Base-by-base conservation (phyloP, 2,113 vertebrate species). In the Terrapene triunguis region DNA sequence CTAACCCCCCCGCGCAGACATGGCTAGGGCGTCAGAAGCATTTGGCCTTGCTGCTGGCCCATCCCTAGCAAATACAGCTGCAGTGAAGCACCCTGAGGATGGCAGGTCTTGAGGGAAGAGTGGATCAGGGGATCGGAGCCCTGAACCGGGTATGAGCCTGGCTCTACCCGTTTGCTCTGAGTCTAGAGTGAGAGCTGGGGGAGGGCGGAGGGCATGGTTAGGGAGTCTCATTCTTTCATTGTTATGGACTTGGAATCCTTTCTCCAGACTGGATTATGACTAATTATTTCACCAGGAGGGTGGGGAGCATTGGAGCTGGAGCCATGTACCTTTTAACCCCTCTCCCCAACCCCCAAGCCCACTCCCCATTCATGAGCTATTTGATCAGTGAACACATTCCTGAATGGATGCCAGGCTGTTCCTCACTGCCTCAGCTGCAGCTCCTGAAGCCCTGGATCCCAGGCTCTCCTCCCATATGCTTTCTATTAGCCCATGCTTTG, bases 371-470 rank as follows among this genome's bases (percentile, higher is more conserved):
- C 95, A 53, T 5, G 5, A 54, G 76, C 95, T 95, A 69, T 90
- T 94, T 96, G 89, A 82, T 92, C 79, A 79, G 89, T 95, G 93
- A 97, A 91, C 93, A 96, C 96, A 97, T 88, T 94, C 85, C 97
- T 97, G 97, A 97, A 96, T 17, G 79, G 87, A 57, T 14, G 95
- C 97, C 97, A 97, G 94, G 97, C 74, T 93, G 79, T 44, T 94
- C 85, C 91, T 80, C 14, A 2, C 3, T 72, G 86, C 79, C 86
- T 93, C 93, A 85, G 89, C 90, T 86, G 81, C 95, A 95, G 3
- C 0, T 94, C 93, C 92, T 87, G 90, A 42, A 92, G 97, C 89
- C 55, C 72, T 82, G 81, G 44, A 83, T 47, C 92, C 9, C 81
- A 88, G 85, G 8, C 74, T 84, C 51, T n/a, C 35, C 79, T 93